Percentiles rank a stretch among this genome's conserved stretches.
Conservation (phyloP, 2,888 invertebrate species). For the Orthosia gracilis region DNA sequence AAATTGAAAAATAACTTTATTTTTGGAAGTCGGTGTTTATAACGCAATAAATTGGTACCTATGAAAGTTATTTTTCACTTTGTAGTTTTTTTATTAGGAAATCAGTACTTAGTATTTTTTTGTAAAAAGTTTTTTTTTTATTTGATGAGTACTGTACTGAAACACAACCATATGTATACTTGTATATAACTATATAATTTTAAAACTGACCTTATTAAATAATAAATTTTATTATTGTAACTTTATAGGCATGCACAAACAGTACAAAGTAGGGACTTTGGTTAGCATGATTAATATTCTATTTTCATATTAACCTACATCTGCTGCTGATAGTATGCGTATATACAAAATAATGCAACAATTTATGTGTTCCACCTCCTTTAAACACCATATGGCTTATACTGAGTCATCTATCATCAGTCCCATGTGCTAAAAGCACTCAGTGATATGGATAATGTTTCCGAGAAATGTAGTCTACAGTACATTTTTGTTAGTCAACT, state of each 20-base stretch:
- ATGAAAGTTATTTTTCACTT: too few relatives aligned
- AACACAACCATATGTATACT: too few relatives aligned
- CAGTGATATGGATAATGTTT: constrained; percentile 20
- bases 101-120: too few relatives aligned
- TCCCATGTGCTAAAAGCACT: constrained; percentile 8
- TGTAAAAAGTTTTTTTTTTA: too few relatives aligned
- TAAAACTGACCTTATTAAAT: too few relatives aligned
- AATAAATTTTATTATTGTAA: too few relatives aligned
- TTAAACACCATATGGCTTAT: constrained; percentile 13
- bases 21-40: too few relatives aligned
- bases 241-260: neutral
- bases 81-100: too few relatives aligned
- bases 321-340: constrained; percentile 7
- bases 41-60: too few relatives aligned
- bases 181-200: too few relatives aligned
- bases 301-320: constrained; percentile 23
- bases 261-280: constrained; percentile 10
- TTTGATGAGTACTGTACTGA: too few relatives aligned
- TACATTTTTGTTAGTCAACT: constrained; percentile 4
- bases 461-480: constrained; percentile 12
- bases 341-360: constrained; percentile 10
- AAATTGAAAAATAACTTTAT: too few relatives aligned
- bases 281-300: constrained; percentile 18
- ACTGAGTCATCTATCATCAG: constrained; percentile 35
- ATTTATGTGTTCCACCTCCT: constrained; percentile 1